These are phyloP conservation scores for Papilio aristodemus DNA, from an alignment of 1,140 invertebrate species.

Conservation along the genomic window DNA sequence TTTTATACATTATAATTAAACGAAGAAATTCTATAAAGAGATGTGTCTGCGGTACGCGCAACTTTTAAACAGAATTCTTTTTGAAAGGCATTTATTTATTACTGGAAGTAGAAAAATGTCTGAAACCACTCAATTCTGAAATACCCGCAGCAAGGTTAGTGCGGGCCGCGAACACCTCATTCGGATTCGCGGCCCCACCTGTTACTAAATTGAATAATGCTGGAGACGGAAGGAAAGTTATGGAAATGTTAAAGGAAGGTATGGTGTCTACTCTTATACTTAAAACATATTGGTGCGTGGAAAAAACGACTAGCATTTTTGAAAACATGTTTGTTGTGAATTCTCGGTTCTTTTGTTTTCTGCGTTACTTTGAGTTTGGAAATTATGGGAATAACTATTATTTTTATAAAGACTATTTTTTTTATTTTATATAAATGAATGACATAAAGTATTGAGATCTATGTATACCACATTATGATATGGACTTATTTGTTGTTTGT, in stretches of 20 bases:
- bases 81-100: conserved; percentile 23
- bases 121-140: conserved; percentile 53
- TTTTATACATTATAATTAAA: background rate
- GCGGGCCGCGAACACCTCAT: conserved; percentile 49
- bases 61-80: background rate
- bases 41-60: background rate
- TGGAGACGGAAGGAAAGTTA: conserved; percentile 69
- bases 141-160: conserved; percentile 48
- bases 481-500: too few species aligned
- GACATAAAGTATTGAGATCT: too few species aligned
- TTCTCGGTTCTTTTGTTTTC: too few species aligned
- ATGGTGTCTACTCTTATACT: conserved; percentile 9
- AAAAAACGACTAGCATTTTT: background rate
- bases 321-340: background rate
- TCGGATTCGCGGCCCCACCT: conserved; percentile 68
- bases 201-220: conserved; percentile 75
- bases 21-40: background rate
- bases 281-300: background rate
- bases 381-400: too few species aligned
- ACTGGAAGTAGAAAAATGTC: conserved; percentile 23
- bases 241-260: conserved; percentile 51
- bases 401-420: too few species aligned
- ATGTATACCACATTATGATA: background rate
- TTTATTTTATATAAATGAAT: too few species aligned
- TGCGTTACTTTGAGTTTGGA: too few species aligned